Base-by-base conservation (phyloP, 2,797 vertebrate species). In the Aldrovandia affinis region DNA sequence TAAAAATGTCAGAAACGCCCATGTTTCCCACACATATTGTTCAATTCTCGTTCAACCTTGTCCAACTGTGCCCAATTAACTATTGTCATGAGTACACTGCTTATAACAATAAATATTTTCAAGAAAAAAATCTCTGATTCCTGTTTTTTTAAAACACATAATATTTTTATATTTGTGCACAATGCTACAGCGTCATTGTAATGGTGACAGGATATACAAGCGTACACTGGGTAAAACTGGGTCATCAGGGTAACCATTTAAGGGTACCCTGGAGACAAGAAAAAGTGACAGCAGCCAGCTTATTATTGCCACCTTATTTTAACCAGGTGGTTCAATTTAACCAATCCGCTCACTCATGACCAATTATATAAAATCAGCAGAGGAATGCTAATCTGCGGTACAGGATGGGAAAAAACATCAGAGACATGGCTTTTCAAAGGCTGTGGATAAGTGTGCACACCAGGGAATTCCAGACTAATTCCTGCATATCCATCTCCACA, bases 321-420 rank as follows among this genome's bases (percentile, higher is more conserved):
- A n/a, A n/a, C n/a, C n/a, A n/a, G n/a, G n/a, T n/a, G n/a, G n/a
- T 93, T 90, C 22, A 85, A 84, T 94, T 92, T 86, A 86, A 81
- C 54, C 86, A 88, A 93, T 90, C 39, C 79, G 87, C 88, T 90
- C 85, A 90, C 90, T 91, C 90, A 59, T 81, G 84, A 87, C 83
- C 54, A 47, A 84, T 94, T 91, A 94, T 86, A 90, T 86, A 22
- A n/a, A 90, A 92, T 94, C 88, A 82, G 86, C 44, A 86, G 47
- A 89, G 89, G 88, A 87, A 92, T 91, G 91, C 80, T 55, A 63
- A 84, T 85, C 44, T 44, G 73, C 39, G 8, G 9, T 14, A 25
- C 1, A 47, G n/a, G 87, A 85, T 79, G 81, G 55, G 70, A 20
- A 79, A 88, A 78, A 82, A 52, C 47, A 84, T 78, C 30, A 61